Base-by-base conservation (phyloP, 2,888 invertebrate species). In the Leucania comma region DNA sequence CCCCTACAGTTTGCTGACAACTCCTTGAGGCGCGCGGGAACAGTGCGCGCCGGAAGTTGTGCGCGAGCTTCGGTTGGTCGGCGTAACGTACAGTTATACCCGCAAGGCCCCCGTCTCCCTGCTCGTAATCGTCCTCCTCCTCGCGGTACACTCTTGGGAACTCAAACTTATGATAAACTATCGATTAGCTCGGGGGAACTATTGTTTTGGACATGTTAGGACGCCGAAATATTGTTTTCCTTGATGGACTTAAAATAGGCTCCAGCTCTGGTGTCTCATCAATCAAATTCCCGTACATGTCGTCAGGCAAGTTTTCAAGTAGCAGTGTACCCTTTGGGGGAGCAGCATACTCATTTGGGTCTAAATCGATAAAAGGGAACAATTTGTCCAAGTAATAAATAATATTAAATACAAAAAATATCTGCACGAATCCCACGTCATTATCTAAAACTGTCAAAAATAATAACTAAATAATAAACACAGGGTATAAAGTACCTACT, bases 331-430 rank as follows among this genome's bases (percentile, higher is more conserved):
- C 32, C 12, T 72, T 72, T 24, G 59, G 29, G 3, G 59, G 29
- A 6, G 72, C 59, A 3, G 8, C n/a, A 24, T 72, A 42, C 24
- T 59, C 59, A 22, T 59, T 29, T 14, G 38, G 50, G 50, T 42
- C 14, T 51, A 69, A n/a, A 72, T 72, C 72, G 69, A 72, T 42
- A 72, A 51, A 32, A 72, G 59, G n/a, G 29, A 72, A 72, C 50
- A 69, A 72, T 59, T 42, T 24, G 20, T 51, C 59, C 59, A 58
- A 29, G 22, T n/a, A 50, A 29, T 24, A 12, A 57, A 72, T 51
- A 58, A 58, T 32, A 50, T 32, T 14, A 72, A 17, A 72, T 24
- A 58, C 1, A 32, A n/a, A 32, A 51, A 17, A 29, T 32, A 51
- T 32, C 59, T 17, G 24, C n/a, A 59, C 3, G 24, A 63, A n/a